These are phyloP conservation scores for Megastigmus dorsalis DNA, from an alignment of 2,888 invertebrate genomes.

Conservation along the genomic window DNA sequence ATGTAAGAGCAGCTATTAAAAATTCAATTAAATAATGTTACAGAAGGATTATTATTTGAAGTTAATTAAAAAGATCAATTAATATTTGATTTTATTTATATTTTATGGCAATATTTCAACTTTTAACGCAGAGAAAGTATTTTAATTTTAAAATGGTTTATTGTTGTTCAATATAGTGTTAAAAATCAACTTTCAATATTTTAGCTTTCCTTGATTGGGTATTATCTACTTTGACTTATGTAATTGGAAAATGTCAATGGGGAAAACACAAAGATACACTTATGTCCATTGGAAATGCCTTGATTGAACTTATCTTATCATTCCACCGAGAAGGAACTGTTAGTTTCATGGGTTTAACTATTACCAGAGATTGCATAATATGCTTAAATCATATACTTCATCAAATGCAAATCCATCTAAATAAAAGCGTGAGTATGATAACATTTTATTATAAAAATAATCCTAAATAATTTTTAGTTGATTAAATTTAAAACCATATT, in stretches of 20 bases:
- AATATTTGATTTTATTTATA: background rate
- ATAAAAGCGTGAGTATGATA: constrained; percentile 72
- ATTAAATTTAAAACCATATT: no score
- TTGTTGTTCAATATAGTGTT: no score
- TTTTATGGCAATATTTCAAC: no score
- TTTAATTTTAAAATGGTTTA: no score
- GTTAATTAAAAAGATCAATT: background rate
- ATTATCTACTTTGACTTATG: constrained; percentile 75
- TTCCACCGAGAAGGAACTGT: constrained; percentile 76
- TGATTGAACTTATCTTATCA: constrained; percentile 76
- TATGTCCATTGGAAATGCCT: constrained; percentile 71
- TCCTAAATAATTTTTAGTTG: no score
- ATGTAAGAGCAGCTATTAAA: background rate
- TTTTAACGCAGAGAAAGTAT: no score
- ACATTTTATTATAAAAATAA: no score
- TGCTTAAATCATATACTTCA: constrained; percentile 76
- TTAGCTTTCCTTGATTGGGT: constrained; percentile 76
- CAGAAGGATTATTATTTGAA: background rate
- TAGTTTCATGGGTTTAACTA: constrained; percentile 78
- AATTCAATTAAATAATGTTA: background rate
- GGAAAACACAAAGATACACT: constrained; percentile 70
- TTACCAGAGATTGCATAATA: constrained; percentile 76
- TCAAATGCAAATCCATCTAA: constrained; percentile 74
- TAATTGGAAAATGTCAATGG: constrained; percentile 76
- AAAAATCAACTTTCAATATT: constrained; percentile 63